Base-by-base conservation (phyloP, 2,113 vertebrate species). In the Puffinus mauretanicus region DNA sequence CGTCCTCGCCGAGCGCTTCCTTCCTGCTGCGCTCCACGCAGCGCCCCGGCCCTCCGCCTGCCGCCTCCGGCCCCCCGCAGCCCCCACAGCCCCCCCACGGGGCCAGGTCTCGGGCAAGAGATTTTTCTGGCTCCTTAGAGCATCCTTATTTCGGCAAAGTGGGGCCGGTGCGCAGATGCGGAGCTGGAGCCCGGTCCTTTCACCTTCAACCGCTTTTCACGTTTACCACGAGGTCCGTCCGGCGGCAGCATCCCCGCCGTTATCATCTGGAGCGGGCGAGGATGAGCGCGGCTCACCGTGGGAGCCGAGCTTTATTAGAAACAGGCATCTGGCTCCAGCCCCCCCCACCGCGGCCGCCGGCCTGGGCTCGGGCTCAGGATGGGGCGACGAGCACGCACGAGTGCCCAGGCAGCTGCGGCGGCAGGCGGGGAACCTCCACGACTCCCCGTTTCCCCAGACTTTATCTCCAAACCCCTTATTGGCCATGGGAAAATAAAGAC, bases 11-110 rank as follows among this genome's bases (percentile, higher is more conserved):
- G 12, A 95, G 82, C 5, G 77, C 78, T 97, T 94, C 95, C 95
- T 97, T 92, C 95, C 97, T 93, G 95, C 93, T 26, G 90, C 9
- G 86, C 86, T 88, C 86, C 82, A 11, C 17, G 15, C 72, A 44
- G 76, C 22, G 3, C 36, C 51, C 60, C 36, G 6, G 81, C 55
- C 47, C 82, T 49, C 82, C 11, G 15, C 71, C 88, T 42, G 86
- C 40, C 2, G 6, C 82, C 95, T 36, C 70, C n/a, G 3, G 67
- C 78, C 67, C 82, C 86, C 87, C 67, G 8, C 0, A 19, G 2
- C 11, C 30, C 47, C 87, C 67, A 9, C 0, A 19, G 2, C 11
- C 30, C 47, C 84, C 19, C 32, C 21, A 6, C 0, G 1, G 40
- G 42, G 2, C 16, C 51, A 46, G 29, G 7, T 7, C 58, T 15